These are phyloP conservation scores for Teleiodes luculella DNA, from an alignment of 2,888 invertebrate species.

Conservation along the genomic window DNA sequence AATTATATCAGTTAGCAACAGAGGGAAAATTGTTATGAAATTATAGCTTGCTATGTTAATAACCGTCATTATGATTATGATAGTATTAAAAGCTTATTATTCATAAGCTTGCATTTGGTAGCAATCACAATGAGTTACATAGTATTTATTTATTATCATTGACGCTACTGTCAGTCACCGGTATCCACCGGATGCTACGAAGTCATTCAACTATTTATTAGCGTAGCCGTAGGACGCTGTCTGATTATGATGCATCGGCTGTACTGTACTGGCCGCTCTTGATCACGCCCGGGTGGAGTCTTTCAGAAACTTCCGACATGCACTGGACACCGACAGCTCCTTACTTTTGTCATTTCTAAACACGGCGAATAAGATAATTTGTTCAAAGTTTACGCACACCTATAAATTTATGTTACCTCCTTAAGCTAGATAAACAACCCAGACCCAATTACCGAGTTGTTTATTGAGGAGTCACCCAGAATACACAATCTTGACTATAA, in stretches of 20 bases:
- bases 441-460: conserved; percentile 3
- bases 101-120: not conserved
- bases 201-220: conserved; percentile 35
- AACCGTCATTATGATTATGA: no score
- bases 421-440: not conserved
- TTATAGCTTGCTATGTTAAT: no score
- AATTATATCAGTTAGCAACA: not conserved
- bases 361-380: not conserved
- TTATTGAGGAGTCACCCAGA: not conserved
- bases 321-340: no score
- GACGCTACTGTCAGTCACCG: not conserved
- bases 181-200: conserved; percentile 26
- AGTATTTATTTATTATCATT: not conserved
- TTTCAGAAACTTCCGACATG: not conserved
- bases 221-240: conserved; percentile 2
- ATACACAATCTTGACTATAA: conserved; percentile 1
- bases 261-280: not conserved
- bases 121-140: not conserved
- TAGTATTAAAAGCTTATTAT: no score
- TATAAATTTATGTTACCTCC: not conserved
- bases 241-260: conserved; percentile 9
- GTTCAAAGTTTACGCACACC: not conserved
- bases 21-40: no score
- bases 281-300: not conserved
- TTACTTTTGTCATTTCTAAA: not conserved